Conservation (phyloP, 2,113 vertebrate genomes). For the Passer domesticus region DNA sequence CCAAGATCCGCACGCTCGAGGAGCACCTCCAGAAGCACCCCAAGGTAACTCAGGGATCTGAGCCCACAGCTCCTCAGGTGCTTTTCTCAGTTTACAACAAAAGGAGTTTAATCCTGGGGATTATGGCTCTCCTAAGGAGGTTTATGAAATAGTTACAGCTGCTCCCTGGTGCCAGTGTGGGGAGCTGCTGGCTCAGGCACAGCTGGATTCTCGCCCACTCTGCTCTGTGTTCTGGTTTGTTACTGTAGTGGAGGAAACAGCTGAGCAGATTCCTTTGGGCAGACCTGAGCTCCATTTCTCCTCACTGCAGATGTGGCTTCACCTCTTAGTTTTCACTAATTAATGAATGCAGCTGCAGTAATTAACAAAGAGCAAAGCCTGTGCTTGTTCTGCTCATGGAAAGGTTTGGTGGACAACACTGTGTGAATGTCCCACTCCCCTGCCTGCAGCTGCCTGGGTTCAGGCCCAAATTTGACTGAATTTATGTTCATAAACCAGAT, state of each 20-base stretch:
- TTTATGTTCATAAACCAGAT: not conserved
- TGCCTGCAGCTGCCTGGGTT: not conserved
- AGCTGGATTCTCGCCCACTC: fast-evolving
- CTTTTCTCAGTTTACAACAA: not conserved
- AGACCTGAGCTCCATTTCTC: not conserved
- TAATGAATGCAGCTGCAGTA: not conserved
- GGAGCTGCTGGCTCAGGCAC: not conserved
- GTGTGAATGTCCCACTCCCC: not conserved
- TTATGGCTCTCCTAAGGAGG: not conserved
- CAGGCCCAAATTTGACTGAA: not conserved
- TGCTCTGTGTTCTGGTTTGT: not conserved
- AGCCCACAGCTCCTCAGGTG: not conserved
- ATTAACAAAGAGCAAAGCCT: not conserved
- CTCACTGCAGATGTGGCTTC: not conserved
- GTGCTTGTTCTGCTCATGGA: not conserved
- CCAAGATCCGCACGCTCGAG: conserved; percentile 84
- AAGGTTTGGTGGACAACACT: not conserved
- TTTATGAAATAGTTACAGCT: not conserved
- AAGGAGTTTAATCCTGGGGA: not conserved
- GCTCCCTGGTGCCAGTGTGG: not conserved
- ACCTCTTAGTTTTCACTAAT: not conserved
- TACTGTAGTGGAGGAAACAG: not conserved
- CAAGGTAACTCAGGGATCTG: conserved; percentile 76
- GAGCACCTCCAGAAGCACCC: conserved; percentile 88
- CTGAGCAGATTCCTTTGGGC: not conserved